phyloP scores from a whole-genome alignment of 2,797 vertebrate genomes.

The Pangasius larnaudii region DNA sequence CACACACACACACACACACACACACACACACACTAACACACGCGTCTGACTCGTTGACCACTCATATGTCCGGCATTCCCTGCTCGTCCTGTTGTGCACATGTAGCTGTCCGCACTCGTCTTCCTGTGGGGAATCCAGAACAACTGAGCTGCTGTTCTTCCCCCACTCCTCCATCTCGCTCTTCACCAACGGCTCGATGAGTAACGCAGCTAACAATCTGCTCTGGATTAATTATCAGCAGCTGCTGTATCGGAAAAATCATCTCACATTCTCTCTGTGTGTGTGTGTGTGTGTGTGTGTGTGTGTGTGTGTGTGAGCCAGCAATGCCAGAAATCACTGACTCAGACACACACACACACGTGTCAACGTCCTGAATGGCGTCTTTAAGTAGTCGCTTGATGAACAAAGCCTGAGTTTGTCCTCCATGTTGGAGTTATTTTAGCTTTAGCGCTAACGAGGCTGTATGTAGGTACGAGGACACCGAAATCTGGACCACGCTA shows the following conservation, averaged over 20 bases:
- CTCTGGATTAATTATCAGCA: slow-evolving; percentile 25
- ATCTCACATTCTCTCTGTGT: background rate
- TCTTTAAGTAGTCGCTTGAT: background rate
- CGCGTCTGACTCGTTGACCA: background rate
- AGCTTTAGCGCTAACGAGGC: background rate
- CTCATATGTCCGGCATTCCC: slow-evolving; percentile 7
- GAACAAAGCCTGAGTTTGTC: background rate
- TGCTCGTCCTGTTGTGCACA: slow-evolving; percentile 47
- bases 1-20: background rate
- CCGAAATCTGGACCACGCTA: background rate
- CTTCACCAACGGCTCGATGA: background rate
- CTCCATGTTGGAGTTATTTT: background rate
- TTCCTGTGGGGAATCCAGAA: slow-evolving; percentile 48
- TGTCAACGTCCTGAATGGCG: background rate
- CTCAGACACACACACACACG: background rate
- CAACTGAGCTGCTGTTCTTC: background rate
- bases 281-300: background rate
- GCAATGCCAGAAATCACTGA: background rate
- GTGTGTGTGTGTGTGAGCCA: background rate
- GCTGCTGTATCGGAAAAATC: slow-evolving; percentile 17
- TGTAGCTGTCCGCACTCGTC: slow-evolving; percentile 34
- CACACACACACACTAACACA: background rate
- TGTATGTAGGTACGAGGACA: background rate
- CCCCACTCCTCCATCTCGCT: background rate
- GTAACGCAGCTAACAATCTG: slow-evolving; percentile 38